A percentile compares a stretch with the other conserved stretches of the same genome.
Conservation (phyloP, 2,888 invertebrate species). For the Isoperla grammatica region DNA sequence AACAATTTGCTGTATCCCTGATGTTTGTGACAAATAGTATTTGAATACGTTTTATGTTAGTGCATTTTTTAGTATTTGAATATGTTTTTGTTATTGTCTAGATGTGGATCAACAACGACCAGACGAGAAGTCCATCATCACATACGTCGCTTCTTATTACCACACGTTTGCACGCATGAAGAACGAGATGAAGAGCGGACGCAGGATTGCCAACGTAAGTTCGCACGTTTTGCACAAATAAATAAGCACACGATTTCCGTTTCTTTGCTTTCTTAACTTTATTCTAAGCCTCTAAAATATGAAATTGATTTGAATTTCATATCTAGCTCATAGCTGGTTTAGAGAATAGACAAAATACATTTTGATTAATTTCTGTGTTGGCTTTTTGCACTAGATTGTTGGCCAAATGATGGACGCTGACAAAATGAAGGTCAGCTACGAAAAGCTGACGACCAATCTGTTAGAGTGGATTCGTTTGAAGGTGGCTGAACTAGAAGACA, state of each 20-base stretch:
- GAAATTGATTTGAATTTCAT: too few species aligned
- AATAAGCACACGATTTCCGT: background rate
- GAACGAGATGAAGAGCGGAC: conserved; percentile 95
- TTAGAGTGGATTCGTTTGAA: conserved; percentile 92
- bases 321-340: too few species aligned
- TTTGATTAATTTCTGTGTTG: too few species aligned
- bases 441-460: conserved; percentile 73
- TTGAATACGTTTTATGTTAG: too few species aligned
- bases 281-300: too few species aligned
- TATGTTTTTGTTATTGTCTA: conserved; percentile 37
- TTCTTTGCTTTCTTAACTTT: too few species aligned
- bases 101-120: conserved; percentile 92
- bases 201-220: conserved; percentile 92
- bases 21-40: too few species aligned
- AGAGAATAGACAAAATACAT: too few species aligned
- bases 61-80: too few species aligned
- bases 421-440: conserved; percentile 84
- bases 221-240: too few species aligned
- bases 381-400: conserved; percentile 65
- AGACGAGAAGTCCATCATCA: conserved; percentile 98
- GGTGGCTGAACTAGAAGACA: conserved; percentile 72
- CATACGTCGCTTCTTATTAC: conserved; percentile 98
- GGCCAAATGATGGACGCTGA: conserved; percentile 95
- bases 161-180: conserved; percentile 99
- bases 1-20: too few species aligned